Conservation (phyloP, 1,140 invertebrate genomes). For the Drosophila navojoa region DNA sequence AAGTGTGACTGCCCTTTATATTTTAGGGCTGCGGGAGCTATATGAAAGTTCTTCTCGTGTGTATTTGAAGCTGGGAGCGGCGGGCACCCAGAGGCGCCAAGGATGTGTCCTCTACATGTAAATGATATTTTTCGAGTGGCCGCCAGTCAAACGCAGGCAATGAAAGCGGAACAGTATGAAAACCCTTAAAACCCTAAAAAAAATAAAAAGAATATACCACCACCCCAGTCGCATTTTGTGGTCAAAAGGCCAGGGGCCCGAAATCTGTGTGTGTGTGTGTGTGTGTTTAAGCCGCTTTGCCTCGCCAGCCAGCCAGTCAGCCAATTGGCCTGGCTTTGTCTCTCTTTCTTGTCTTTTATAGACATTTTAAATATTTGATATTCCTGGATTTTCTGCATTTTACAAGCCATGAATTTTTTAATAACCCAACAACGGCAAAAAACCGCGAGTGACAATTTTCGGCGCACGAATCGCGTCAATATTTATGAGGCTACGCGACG, state of each 20-base stretch:
- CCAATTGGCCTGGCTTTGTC: slow-evolving; percentile 18
- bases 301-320: slow-evolving; percentile 42
- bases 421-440: slow-evolving; percentile 54
- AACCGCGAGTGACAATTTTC: slow-evolving; percentile 76
- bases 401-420: slow-evolving; percentile 82
- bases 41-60: slow-evolving; percentile 69
- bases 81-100: slow-evolving; percentile 1
- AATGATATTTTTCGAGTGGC: slow-evolving; percentile 80
- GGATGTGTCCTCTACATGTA: slow-evolving; percentile 69
- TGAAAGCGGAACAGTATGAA: slow-evolving; percentile 42
- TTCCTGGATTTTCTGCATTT: slow-evolving; percentile 75
- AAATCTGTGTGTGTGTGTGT: slow-evolving; percentile 42
- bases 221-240: slow-evolving; percentile 49
- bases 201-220: not conserved
- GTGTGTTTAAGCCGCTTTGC: slow-evolving; percentile 71
- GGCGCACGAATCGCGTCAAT: slow-evolving; percentile 64
- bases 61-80: slow-evolving; percentile 34
- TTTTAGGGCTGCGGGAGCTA: slow-evolving; percentile 8
- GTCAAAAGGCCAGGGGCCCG: slow-evolving; percentile 66
- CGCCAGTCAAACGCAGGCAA: slow-evolving; percentile 68
- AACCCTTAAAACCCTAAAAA: not conserved
- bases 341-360: slow-evolving; percentile 62
- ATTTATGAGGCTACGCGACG: slow-evolving; percentile 59
- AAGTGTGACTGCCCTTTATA: slow-evolving; percentile 2
- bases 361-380: slow-evolving; percentile 75